Evolutionary conservation across 2,888 invertebrate genomes (phyloP).

Genomic region (Pilophorus perplexus): DNA sequence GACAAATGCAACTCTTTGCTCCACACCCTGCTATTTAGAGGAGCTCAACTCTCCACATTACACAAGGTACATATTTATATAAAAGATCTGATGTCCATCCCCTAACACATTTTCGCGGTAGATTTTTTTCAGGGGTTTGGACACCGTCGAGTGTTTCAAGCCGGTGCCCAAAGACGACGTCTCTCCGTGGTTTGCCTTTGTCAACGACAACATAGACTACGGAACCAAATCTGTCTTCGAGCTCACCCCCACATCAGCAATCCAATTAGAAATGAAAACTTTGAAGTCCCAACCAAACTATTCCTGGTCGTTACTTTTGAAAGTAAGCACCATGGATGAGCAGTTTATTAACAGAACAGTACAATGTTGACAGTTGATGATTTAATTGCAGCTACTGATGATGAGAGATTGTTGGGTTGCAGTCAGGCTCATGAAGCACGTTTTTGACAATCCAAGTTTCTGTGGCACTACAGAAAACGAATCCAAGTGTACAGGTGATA

Average conservation of each 20-base stretch:
- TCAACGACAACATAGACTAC: slow-evolving; percentile 53
- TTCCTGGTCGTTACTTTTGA: slow-evolving; percentile 71
- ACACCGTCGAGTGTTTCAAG: slow-evolving; percentile 53
- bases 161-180: slow-evolving; percentile 44
- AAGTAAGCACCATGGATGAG: slow-evolving; percentile 56
- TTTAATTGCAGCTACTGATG: slow-evolving; percentile 60
- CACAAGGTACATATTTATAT: slow-evolving; percentile 66
- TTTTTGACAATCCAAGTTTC: slow-evolving; percentile 50
- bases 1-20: slow-evolving; percentile 78
- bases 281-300: slow-evolving; percentile 74
- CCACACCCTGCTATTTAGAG: slow-evolving; percentile 69
- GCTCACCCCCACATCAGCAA: slow-evolving; percentile 59
- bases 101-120: slow-evolving; percentile 47
- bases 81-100: too few species aligned
- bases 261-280: slow-evolving; percentile 69
- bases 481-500: slow-evolving; percentile 43
- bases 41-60: slow-evolving; percentile 70
- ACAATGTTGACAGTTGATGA: slow-evolving; percentile 1
- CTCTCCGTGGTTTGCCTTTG: slow-evolving; percentile 49
- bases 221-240: slow-evolving; percentile 53
- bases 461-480: slow-evolving; percentile 43
- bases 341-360: too few species aligned
- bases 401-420: slow-evolving; percentile 69
- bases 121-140: slow-evolving; percentile 60
- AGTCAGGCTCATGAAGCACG: slow-evolving; percentile 60